phyloP scores from a whole-genome alignment of 2,113 vertebrate genomes.

The Podocnemis expansa region DNA sequence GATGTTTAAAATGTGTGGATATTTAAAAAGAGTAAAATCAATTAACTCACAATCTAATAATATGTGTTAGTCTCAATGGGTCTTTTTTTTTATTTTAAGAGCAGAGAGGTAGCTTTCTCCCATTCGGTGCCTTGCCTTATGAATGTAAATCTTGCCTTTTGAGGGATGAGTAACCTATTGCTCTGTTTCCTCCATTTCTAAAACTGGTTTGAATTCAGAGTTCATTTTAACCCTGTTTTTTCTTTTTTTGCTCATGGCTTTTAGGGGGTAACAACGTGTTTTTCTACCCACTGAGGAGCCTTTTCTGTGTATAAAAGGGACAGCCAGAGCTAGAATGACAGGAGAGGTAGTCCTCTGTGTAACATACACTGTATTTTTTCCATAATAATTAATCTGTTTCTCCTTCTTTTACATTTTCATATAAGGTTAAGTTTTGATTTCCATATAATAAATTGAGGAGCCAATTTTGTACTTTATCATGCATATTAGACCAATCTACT shows the following conservation, averaged over 20 bases:
- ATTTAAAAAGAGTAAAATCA: slow-evolving; percentile 73
- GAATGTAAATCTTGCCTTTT: slow-evolving; percentile 24
- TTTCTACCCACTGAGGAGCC: background rate
- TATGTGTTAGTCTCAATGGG: slow-evolving; percentile 49
- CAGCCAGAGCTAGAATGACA: background rate
- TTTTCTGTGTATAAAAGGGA: background rate
- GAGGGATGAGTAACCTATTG: background rate
- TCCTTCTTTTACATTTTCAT: background rate
- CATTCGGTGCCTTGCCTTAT: background rate
- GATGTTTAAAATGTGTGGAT: slow-evolving; percentile 27
- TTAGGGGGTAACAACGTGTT: background rate
- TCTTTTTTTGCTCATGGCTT: background rate
- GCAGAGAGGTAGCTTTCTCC: background rate
- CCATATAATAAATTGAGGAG: background rate
- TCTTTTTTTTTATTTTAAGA: slow-evolving; percentile 53
- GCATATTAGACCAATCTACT: background rate
- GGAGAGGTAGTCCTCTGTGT: background rate
- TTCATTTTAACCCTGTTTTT: background rate
- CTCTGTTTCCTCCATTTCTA: background rate
- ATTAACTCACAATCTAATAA: slow-evolving; percentile 74
- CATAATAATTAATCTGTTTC: background rate
- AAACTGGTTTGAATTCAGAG: background rate
- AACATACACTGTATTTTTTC: background rate
- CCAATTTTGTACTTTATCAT: background rate
- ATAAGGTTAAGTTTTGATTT: slow-evolving; percentile 20